Conservation (phyloP, 1,140 invertebrate genomes). For the Saxidomus purpurata region DNA sequence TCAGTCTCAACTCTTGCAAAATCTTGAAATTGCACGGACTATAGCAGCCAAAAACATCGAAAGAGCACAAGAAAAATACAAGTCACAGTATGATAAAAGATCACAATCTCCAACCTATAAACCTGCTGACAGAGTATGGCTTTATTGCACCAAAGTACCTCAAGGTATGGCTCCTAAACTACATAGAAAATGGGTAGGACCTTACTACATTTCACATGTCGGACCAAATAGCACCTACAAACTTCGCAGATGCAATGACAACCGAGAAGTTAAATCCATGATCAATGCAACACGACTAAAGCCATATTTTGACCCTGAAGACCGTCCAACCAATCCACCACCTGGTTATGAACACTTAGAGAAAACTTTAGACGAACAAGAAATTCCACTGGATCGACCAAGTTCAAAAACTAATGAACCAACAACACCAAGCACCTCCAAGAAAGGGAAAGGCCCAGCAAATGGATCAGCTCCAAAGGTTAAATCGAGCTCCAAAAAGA, state of each 20-base stretch:
- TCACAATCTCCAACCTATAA: neutral
- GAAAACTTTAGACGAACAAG: neutral
- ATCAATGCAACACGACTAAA: conserved; percentile 15
- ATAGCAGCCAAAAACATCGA: neutral
- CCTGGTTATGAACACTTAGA: neutral
- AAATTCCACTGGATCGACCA: neutral
- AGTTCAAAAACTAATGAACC: no score
- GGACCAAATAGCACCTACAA: conserved; percentile 15
- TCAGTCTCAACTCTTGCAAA: neutral
- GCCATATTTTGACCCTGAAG: neutral
- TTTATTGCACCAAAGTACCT: neutral
- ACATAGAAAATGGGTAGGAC: conserved; percentile 1
- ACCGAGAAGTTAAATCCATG: neutral
- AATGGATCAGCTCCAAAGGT: no score
- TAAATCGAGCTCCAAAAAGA: no score
- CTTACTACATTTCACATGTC: conserved; percentile 1
- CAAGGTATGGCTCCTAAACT: neutral
- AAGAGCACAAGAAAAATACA: neutral
- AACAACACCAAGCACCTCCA: neutral
- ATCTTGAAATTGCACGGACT: neutral
- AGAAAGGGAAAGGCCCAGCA: neutral
- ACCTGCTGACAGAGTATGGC: neutral
- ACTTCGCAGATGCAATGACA: neutral
- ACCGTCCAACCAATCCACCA: conserved; percentile 4
- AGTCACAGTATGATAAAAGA: neutral